Evolutionary conservation across 2,797 vertebrate genomes (phyloP).

Genomic region (Phoxinus dragarum): DNA sequence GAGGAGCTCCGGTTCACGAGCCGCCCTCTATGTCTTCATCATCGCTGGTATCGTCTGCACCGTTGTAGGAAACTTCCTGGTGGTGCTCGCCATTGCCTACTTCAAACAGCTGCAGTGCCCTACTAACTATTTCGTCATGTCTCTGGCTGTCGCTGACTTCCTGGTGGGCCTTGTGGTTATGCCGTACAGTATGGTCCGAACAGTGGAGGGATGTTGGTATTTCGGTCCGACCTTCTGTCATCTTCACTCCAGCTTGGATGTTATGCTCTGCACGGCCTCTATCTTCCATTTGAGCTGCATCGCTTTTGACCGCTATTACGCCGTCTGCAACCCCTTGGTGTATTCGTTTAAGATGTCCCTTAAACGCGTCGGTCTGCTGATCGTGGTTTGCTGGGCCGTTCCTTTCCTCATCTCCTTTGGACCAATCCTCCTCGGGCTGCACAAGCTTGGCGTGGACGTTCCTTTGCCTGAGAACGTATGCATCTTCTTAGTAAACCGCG

Average conservation of each 20-base stretch:
- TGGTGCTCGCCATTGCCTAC: slow-evolving; percentile 81
- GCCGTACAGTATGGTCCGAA: slow-evolving; percentile 85
- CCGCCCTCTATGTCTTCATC: slow-evolving; percentile 74
- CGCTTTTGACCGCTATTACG: slow-evolving; percentile 83
- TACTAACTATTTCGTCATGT: slow-evolving; percentile 82
- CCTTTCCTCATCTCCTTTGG: slow-evolving; percentile 81
- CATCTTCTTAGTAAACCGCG: slow-evolving; percentile 77
- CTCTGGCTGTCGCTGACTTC: slow-evolving; percentile 84
- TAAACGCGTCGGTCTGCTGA: slow-evolving; percentile 73
- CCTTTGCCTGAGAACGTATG: slow-evolving; percentile 72
- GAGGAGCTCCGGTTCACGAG: slow-evolving; percentile 66
- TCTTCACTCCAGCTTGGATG: slow-evolving; percentile 84
- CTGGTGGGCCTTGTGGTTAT: slow-evolving; percentile 84
- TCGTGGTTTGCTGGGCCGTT: slow-evolving; percentile 78
- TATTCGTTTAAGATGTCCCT: slow-evolving; percentile 81
- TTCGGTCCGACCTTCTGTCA: slow-evolving; percentile 81
- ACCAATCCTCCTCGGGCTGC: slow-evolving; percentile 80
- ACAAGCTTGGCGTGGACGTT: slow-evolving; percentile 70
- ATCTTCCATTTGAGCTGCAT: slow-evolving; percentile 87
- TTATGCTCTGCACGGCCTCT: slow-evolving; percentile 86
- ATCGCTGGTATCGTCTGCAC: slow-evolving; percentile 76
- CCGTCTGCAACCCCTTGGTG: slow-evolving; percentile 80
- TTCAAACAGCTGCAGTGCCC: slow-evolving; percentile 84
- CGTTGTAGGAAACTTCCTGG: slow-evolving; percentile 82
- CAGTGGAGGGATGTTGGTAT: slow-evolving; percentile 84